Evolutionary conservation across 2,888 invertebrate species (phyloP).

Genomic region (Pammene fasciana): DNA sequence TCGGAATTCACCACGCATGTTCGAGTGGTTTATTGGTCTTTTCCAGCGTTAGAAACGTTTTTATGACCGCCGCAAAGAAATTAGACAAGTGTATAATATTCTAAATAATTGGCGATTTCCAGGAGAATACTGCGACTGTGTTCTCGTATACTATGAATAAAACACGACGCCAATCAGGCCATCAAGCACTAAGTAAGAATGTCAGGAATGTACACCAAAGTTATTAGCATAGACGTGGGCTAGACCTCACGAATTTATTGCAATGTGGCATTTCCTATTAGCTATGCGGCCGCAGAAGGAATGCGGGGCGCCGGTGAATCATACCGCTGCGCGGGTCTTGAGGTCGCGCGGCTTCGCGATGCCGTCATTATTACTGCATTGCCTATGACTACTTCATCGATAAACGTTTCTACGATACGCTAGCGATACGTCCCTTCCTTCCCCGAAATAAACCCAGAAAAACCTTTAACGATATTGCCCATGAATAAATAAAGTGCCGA

Average conservation of each 20-base stretch:
- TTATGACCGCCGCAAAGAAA: constrained; percentile 4
- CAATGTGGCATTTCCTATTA: constrained; percentile 75
- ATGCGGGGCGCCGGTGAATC: constrained; percentile 74
- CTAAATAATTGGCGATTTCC: background rate
- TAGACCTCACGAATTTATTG: constrained; percentile 63
- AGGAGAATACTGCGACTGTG: background rate
- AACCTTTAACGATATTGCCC: constrained; percentile 46
- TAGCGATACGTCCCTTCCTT: background rate
- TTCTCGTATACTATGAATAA: background rate
- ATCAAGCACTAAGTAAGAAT: constrained; percentile 29
- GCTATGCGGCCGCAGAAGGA: constrained; percentile 69
- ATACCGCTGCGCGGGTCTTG: constrained; percentile 55
- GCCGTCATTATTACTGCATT: constrained; percentile 70
- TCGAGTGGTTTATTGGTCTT: constrained; percentile 23
- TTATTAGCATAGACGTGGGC: constrained; percentile 42
- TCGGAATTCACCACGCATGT: constrained; percentile 50
- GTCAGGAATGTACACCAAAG: constrained; percentile 29
- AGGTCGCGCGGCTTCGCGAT: constrained; percentile 68
- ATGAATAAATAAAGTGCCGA: constrained; percentile 48
- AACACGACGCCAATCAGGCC: constrained; percentile 30
- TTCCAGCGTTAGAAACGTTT: constrained; percentile 11
- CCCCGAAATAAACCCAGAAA: constrained; percentile 35
- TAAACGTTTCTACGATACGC: constrained; percentile 22
- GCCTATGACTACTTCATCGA: constrained; percentile 22
- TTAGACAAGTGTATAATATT: background rate